Evolutionary conservation across 2,888 invertebrate genomes (phyloP), one percentile per base, ranked within the genome.

Genomic region (Hydraecia micacea): DNA sequence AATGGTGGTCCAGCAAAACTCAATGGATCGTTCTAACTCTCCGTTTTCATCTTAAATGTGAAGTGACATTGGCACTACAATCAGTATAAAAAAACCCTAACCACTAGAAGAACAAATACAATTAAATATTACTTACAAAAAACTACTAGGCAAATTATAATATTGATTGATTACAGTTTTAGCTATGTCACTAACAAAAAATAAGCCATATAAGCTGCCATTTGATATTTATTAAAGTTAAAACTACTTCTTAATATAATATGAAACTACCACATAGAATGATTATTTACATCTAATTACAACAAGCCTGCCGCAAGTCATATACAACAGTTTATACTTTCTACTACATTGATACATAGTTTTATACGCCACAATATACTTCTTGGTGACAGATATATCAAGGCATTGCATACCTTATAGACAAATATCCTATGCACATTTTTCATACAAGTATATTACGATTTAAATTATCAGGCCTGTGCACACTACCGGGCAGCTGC

Each of bases 281-380:
- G 25, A 74, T 66, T 67, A 79, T 79, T 74, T 67, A 81, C 79
- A 79, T 52, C 58, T 60, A 66, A 18, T 52, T 52, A 80, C n/a
- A 72, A 79, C 42, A 74, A 52, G 42, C 18, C 2, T 36, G 39
- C 28, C 2, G 25, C 25, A 21, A 58, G 49, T n/a, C 9, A 5
- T 58, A n/a, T 52, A 32, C 28, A 58, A 6, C 21, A 7, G 42
- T 49, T 1, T 49, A 28, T 36, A 74, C 7, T 49, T n/a, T 55
- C 74, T 62, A 60, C 5, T 9, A 28, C 39, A 49, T 66, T 63
- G 3, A 42, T 49, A 52, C 80, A 72, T 25, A 39, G 25, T 25
- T 66, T 49, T 58, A 46, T 60, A 58, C 7, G n/a, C 32, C 32
- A 52, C 28, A 60, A 73, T 49, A 73, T 49, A 42, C 18, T 39